phyloP scores from a whole-genome alignment of 1,140 invertebrate genomes.

The Drosophila oshimai region DNA sequence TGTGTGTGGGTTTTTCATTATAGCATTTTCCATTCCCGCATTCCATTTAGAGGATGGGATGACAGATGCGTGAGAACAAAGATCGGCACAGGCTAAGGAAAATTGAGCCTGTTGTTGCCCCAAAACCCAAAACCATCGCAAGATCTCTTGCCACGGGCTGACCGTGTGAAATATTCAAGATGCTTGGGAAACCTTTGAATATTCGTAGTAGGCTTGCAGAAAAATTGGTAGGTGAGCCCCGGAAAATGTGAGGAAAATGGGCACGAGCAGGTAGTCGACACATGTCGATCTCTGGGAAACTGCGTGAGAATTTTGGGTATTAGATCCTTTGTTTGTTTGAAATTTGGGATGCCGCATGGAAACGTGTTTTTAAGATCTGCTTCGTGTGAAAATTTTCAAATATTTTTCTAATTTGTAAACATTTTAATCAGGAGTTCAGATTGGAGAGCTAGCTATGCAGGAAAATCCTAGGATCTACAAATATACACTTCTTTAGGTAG shows the following conservation, averaged over 20 bases:
- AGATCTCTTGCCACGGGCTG: slow-evolving; percentile 20
- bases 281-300: neutral
- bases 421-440: slow-evolving; percentile 2
- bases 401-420: neutral
- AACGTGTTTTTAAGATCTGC: neutral
- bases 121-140: neutral
- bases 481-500: neutral
- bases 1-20: slow-evolving; percentile 14
- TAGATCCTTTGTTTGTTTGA: slow-evolving; percentile 4
- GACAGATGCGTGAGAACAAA: slow-evolving; percentile 37
- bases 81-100: slow-evolving; percentile 20
- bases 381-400: slow-evolving; percentile 15
- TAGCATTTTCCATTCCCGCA: neutral
- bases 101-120: neutral
- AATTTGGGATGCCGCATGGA: neutral
- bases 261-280: slow-evolving; percentile 28
- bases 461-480: neutral
- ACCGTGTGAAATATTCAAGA: slow-evolving; percentile 34
- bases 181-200: slow-evolving; percentile 23
- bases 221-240: neutral
- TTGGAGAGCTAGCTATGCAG: neutral
- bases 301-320: slow-evolving; percentile 1
- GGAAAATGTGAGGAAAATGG: neutral
- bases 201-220: neutral
- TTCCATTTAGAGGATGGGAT: slow-evolving; percentile 21